phyloP scores from a whole-genome alignment of 53 echinoderm and acorn worm genomes.

The Echinometra lucunter region DNA sequence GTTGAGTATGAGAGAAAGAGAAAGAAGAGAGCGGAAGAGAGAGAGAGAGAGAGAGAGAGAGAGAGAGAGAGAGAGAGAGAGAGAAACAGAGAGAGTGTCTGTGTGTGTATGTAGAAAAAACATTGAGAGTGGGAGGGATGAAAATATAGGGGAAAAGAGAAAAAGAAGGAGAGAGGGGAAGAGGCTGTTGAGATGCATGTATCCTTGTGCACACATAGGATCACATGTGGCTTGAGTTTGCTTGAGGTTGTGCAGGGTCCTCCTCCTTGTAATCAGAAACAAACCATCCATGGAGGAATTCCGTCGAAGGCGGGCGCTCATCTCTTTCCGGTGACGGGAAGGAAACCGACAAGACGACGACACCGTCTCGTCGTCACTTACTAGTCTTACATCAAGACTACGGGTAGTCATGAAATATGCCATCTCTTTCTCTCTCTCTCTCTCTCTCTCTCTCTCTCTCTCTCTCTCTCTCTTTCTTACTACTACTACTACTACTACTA shows the following conservation, averaged over 20 bases:
- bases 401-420: no score
- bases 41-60: no score
- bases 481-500: no score
- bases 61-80: no score
- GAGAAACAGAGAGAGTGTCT: no score
- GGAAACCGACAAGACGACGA: conserved; percentile 46
- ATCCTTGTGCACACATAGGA: not conserved
- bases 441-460: no score
- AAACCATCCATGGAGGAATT: not conserved
- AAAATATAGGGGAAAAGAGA: not conserved
- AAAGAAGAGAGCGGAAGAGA: no score
- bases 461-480: no score
- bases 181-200: not conserved
- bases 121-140: no score
- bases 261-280: not conserved
- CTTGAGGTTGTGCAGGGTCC: not conserved
- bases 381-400: not conserved
- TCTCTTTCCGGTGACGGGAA: conserved; percentile 32
- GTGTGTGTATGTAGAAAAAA: no score
- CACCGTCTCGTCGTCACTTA: conserved; percentile 10
- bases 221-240: not conserved
- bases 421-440: no score
- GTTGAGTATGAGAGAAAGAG: no score
- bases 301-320: conserved; percentile 40
- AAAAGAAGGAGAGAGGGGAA: not conserved